Base-by-base conservation (phyloP, 2,888 invertebrate genomes). In the Himalopsyche anomala region DNA sequence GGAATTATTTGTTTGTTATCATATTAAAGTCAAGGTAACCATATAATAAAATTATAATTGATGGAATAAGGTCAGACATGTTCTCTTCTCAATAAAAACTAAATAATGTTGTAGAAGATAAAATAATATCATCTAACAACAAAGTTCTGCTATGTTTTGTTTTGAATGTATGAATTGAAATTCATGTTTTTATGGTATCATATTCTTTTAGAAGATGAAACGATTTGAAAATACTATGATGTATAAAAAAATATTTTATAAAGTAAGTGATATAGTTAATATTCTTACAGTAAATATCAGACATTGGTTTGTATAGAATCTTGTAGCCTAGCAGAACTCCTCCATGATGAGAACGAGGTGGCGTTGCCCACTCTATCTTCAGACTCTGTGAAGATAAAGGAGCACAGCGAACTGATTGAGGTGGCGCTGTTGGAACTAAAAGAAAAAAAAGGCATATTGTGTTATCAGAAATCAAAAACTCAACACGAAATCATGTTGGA, bases 261-360 rank as follows among this genome's bases (percentile, higher is more conserved):
- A 42, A 80, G 4, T 19, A 28, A 80, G 17, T 36, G 1, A 80
- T 11, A 19, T 19, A 62, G 19, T 8, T 28, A 62, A 19, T 28
- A 5, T 80, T 83, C 79, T 84, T 87, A 89, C 88, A 88, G 87
- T 88, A 88, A 91, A 93, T 93, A 91, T 93, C 93, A 92, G 90
- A 92, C 91, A 90, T 93, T 91, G 96, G 96, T 84, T 96, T 95
- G 92, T 97, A 97, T 89, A 96, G 94, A 89, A 98, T 94, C 92
- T 97, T 97, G 93, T 98, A 98, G 54, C 98, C 98, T 90, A 96
- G 94, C 89, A 96, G 93, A 87, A 95, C 94, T 84, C 96, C 96
- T 89, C 96, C 96, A 91, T 96, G 96, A 88, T 95, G 94, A 90
- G 95, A 95, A 87, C 95, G 93, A 36, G 95, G 95, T 5, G 96